Evolutionary conservation across 1,140 invertebrate genomes (phyloP).

Genomic region (Panagrolaimus sp.): DNA sequence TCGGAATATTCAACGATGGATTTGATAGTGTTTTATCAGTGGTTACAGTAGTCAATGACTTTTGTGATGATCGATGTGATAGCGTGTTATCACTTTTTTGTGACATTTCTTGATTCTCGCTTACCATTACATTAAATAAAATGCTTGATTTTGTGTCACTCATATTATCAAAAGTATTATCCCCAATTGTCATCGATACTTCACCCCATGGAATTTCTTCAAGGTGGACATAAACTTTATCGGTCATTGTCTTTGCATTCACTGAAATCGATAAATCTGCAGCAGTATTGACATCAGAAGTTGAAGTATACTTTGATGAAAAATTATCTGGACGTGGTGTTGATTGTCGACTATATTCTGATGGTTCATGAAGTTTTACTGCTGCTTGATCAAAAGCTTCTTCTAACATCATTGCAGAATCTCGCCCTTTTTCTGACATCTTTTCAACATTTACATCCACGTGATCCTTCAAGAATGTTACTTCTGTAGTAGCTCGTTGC

Average conservation of each 20-base stretch:
- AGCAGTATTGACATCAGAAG: slow-evolving; percentile 11
- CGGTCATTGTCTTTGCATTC: slow-evolving; percentile 45
- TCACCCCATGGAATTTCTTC: slow-evolving; percentile 56
- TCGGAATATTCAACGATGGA: slow-evolving; percentile 40
- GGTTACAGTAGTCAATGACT: slow-evolving; percentile 20
- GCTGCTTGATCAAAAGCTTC: slow-evolving; percentile 32
- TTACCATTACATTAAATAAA: slow-evolving; percentile 44
- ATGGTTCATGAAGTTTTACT: slow-evolving; percentile 14
- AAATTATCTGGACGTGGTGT: neutral
- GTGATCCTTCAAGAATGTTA: slow-evolving; percentile 20
- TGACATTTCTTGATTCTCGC: slow-evolving; percentile 39
- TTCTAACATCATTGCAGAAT: slow-evolving; percentile 35
- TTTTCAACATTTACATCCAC: slow-evolving; percentile 46
- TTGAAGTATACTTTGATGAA: neutral
- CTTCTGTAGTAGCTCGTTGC: slow-evolving; percentile 19
- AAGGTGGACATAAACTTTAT: slow-evolving; percentile 40
- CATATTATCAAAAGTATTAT: neutral
- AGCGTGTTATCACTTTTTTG: slow-evolving; percentile 26
- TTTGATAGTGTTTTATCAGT: slow-evolving; percentile 8
- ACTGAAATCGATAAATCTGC: slow-evolving; percentile 43
- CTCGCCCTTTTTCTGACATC: slow-evolving; percentile 34
- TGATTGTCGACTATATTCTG: neutral
- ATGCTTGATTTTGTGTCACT: slow-evolving; percentile 12
- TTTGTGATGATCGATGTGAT: slow-evolving; percentile 26
- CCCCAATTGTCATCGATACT: slow-evolving; percentile 38